Evolutionary conservation across 2,888 invertebrate genomes (phyloP), one percentile per base, ranked within the genome.

Genomic region (Caenorhabditis virilis): DNA sequence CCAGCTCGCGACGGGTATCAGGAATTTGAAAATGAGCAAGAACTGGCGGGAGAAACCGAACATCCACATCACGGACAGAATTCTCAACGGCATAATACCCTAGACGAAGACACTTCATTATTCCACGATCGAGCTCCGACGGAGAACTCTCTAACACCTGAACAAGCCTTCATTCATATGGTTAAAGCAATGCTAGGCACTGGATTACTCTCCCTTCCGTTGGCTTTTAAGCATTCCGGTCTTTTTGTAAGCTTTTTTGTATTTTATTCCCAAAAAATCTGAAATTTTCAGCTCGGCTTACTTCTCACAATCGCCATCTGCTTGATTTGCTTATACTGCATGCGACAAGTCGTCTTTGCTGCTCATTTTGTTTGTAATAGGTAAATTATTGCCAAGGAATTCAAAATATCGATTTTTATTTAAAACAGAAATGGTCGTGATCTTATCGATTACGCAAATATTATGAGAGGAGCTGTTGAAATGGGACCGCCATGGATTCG

Each of bases 191-290:
- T 92, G 84, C 87, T 93, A 58, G 95, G 94, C 5, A 94, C 95
- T 0, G 97, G 95, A 2, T 93, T 97, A 69, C 86, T 97, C 73
- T 95, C 95, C 9, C 92, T 97, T 91, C 95, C 95, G 4, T 90
- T 92, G 85, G 93, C 93, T 22, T 91, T 93, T 82, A 89, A 90
- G 84, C 91, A 93, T 86, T 90, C 93, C 58, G 94, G 94, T n/a
- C 87, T 93, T 60, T 88, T 72, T 63, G 74, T 74, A 42, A 68
- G 65, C 59, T 48, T 53, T 64, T 42, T 35, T 9, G 5, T 33
- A 3, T 30, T 30, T 9, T 9, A 13, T 30, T 30, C n/a, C n/a
- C 9, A 11, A 42, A 42, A 20, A 20, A 35, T 18, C 20, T 27
- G 5, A 27, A 30, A n/a, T 20, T 78, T 78, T 36, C 78, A 86